phyloP scores from a whole-genome alignment of 2,888 invertebrate genomes.

The Torymus auratus region DNA sequence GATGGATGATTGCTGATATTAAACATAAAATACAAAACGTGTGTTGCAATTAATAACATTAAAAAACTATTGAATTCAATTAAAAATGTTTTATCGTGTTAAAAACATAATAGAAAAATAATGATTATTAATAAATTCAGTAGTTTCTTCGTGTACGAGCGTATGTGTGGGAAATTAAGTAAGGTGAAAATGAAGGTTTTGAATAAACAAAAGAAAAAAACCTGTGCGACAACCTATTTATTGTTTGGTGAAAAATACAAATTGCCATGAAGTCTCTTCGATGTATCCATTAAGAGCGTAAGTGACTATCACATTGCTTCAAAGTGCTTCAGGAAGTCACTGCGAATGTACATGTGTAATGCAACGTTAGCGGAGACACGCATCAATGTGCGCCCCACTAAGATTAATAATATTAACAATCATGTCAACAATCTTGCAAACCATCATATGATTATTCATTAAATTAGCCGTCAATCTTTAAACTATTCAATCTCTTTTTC shows the following conservation, averaged over 20 bases:
- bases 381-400: slow-evolving; percentile 29
- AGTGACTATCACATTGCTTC: slow-evolving; percentile 29
- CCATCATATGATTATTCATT: slow-evolving; percentile 12
- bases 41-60: slow-evolving; percentile 26
- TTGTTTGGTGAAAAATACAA: slow-evolving; percentile 55
- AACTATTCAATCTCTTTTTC: slow-evolving; percentile 17
- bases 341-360: slow-evolving; percentile 46
- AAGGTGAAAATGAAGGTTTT: slow-evolving; percentile 43
- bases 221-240: slow-evolving; percentile 56
- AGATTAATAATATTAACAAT: slow-evolving; percentile 32
- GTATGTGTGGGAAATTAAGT: slow-evolving; percentile 22
- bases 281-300: slow-evolving; percentile 36
- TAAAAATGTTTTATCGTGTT: not conserved
- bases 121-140: slow-evolving; percentile 19
- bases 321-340: slow-evolving; percentile 31
- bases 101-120: too few relatives aligned
- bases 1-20: slow-evolving; percentile 27
- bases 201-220: slow-evolving; percentile 54
- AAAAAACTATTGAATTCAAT: slow-evolving; percentile 30
- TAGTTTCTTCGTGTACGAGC: slow-evolving; percentile 11
- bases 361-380: slow-evolving; percentile 26
- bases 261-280: slow-evolving; percentile 36
- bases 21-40: slow-evolving; percentile 44
- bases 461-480: slow-evolving; percentile 39
- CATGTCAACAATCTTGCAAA: slow-evolving; percentile 36